These are phyloP conservation scores for Heliocidaris tuberculata DNA, from an alignment of 35 echinoderm and acorn worm genomes.

Conservation along the genomic window DNA sequence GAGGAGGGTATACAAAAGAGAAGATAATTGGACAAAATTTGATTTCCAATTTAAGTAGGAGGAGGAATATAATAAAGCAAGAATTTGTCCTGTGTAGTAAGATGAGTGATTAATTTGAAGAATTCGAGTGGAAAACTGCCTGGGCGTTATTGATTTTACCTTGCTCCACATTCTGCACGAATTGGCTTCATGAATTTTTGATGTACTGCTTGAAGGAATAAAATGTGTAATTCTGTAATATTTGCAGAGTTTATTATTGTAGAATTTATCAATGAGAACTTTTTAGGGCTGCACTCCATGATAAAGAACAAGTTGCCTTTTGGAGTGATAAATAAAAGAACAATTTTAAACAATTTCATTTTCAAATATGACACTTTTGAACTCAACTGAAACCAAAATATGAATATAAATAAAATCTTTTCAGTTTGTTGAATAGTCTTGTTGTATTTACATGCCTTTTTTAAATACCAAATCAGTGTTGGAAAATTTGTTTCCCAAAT, in stretches of 20 bases:
- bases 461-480: too few species aligned
- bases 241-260: neutral
- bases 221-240: neutral
- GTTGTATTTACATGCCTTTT: too few species aligned
- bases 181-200: neutral
- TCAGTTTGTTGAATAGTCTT: too few species aligned
- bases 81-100: neutral
- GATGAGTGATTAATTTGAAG: neutral
- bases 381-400: too few species aligned
- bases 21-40: neutral
- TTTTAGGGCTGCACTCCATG: too few species aligned
- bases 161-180: neutral
- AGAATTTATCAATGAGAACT: too few species aligned
- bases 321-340: too few species aligned
- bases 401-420: too few species aligned
- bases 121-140: neutral
- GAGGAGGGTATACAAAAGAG: neutral
- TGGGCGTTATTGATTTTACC: neutral
- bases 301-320: too few species aligned
- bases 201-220: neutral
- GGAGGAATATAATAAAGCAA: neutral
- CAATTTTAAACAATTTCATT: too few species aligned
- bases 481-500: too few species aligned
- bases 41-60: neutral
- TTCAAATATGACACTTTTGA: too few species aligned